Evolutionary conservation across 2,797 vertebrate genomes (phyloP), one percentile per base, ranked within the genome.

Genomic region (Antrozous pallidus): DNA sequence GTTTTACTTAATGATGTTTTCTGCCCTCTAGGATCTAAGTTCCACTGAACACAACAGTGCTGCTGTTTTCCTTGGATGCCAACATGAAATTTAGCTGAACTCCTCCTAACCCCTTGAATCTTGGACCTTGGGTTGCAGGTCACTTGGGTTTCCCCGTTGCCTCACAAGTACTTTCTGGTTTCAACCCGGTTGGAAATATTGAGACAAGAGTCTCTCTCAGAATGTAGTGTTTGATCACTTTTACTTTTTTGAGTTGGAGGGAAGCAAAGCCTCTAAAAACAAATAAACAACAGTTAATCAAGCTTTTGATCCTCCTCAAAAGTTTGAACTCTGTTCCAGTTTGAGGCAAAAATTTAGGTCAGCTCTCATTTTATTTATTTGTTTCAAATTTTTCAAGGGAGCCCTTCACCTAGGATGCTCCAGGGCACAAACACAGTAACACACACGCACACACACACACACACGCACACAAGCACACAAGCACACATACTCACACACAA

Each of bases 111-210:
- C 97, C 67, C 92, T 97, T 93, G 90, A 51, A 80, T 90, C 94
- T 93, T 93, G 96, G 93, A 94, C 71, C 4, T 22, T 85, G 74
- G 69, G 93, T 51, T 97, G 91, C 49, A 77, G 93, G 90, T 84
- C 58, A 74, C 95, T 93, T 93, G 96, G 74, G 0, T 88, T 96
- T 94, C 96, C 93, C 90, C 61, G 79, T 97, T 97, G 77, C 95
- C 95, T 97, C 96, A 96, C 92, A 94, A 97, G 97, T 88, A 89
- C 74, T 97, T 97, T 97, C 94, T 95, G 97, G 94, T 94, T 97
- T 97, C 90, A 97, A 88, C 78, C 42, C 95, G 18, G 95, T 95
- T 97, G 97, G 96, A 97, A 97, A 97, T 97, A 97, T 96, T 97
- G 96, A 97, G 95, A 97, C 95, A 97, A 97, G 58, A 95, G 42